Evolutionary conservation across 2,797 vertebrate genomes (phyloP).

Genomic region (Pangasius mekongensis): DNA sequence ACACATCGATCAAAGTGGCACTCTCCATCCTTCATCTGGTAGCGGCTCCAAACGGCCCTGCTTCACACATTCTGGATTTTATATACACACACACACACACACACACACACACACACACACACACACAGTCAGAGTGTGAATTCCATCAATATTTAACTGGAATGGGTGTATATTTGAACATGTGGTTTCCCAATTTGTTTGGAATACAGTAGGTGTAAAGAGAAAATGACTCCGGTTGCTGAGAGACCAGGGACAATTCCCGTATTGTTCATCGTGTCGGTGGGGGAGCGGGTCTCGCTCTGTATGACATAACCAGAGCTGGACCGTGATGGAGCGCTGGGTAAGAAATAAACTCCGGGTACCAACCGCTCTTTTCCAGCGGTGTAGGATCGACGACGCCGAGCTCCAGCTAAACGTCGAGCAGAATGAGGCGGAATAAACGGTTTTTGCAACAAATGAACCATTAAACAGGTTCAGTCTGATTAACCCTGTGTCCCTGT

Average conservation of each 20-base stretch:
- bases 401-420: not conserved
- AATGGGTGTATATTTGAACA: constrained; percentile 55
- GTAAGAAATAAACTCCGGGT: not conserved
- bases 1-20: constrained; percentile 51
- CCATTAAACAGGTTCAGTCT: not conserved
- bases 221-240: constrained; percentile 38
- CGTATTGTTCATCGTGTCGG: constrained; percentile 49
- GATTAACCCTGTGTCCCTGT: not conserved
- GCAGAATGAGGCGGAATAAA: not conserved
- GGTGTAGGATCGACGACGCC: not conserved
- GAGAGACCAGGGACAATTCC: constrained; percentile 47
- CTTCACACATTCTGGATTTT: constrained; percentile 30
- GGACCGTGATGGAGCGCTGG: constrained; percentile 21
- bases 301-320: constrained; percentile 14
- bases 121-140: constrained; percentile 1
- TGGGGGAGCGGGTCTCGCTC: not conserved
- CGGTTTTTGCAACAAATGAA: not conserved
- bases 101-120: constrained; percentile 13
- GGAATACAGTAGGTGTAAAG: constrained; percentile 54
- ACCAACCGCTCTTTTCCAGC: not conserved
- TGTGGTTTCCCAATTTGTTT: constrained; percentile 60
- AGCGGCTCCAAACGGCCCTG: not conserved
- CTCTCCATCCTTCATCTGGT: constrained; percentile 43
- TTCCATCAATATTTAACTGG: constrained; percentile 57
- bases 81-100: not conserved